These are phyloP conservation scores for Ancistrus triradiatus DNA, from an alignment of 2,113 vertebrate genomes.

Conservation along the genomic window DNA sequence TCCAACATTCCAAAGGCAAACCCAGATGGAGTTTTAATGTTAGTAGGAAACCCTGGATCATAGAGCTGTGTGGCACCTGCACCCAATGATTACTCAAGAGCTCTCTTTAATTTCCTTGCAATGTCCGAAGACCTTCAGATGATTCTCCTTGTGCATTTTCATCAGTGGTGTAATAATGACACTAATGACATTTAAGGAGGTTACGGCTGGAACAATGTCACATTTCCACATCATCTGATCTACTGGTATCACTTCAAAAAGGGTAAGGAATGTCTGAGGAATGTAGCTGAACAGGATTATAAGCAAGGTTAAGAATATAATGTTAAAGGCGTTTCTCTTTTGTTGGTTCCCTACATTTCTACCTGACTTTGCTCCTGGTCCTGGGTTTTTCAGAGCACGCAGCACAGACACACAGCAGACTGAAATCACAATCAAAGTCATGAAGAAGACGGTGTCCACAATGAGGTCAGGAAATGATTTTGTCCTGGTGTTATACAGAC, in stretches of 20 bases:
- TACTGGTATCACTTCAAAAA: too few species aligned
- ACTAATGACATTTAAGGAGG: not conserved
- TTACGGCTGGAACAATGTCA: not conserved
- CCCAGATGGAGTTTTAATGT: too few species aligned
- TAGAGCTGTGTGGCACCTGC: too few species aligned
- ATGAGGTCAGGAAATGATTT: not conserved
- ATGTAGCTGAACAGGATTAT: not conserved
- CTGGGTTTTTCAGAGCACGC: conserved; percentile 7
- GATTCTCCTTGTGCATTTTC: conserved; percentile 12
- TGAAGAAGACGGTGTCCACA: not conserved
- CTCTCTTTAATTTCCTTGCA: too few species aligned
- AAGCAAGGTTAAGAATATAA: not conserved
- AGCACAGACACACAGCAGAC: conserved; percentile 36
- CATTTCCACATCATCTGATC: not conserved
- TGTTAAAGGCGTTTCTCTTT: not conserved
- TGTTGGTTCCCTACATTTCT: not conserved
- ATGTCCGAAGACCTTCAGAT: not conserved
- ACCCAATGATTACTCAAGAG: too few species aligned
- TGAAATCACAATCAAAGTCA: conserved; percentile 7
- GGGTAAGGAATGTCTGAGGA: not conserved
- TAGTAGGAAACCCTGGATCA: too few species aligned
- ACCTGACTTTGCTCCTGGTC: not conserved
- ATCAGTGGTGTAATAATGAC: not conserved
- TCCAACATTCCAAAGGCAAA: too few species aligned
- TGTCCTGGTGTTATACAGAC: rapidly evolving